Evolutionary conservation across 2,797 vertebrate genomes (phyloP).

Genomic region (Propithecus deckenii): DNA sequence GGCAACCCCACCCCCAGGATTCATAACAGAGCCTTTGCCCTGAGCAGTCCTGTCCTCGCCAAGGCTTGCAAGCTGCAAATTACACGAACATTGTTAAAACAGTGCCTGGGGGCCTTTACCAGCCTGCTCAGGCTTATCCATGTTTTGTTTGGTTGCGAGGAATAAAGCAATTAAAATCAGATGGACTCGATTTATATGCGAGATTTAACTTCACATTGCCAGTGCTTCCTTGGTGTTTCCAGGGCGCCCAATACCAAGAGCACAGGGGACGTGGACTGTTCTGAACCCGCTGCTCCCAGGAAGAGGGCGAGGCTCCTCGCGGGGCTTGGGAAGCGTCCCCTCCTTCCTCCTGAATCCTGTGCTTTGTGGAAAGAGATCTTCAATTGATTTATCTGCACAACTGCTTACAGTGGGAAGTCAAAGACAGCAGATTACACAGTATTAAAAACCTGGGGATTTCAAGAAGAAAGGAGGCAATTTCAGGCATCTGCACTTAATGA

Average conservation of each 20-base stretch:
- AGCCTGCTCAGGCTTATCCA: constrained; percentile 52
- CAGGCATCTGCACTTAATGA: constrained; percentile 11
- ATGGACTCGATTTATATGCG: constrained; percentile 51
- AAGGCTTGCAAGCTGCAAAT: constrained; percentile 61
- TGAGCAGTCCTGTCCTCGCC: constrained; percentile 2
- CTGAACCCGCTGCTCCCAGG: background rate
- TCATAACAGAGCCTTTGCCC: background rate
- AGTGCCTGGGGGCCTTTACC: constrained; percentile 68
- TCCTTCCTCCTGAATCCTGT: background rate
- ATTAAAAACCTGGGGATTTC: background rate
- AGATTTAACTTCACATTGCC: constrained; percentile 1
- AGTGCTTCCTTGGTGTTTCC: background rate
- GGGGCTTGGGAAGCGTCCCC: background rate
- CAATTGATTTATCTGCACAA: constrained; percentile 34
- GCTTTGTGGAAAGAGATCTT: background rate
- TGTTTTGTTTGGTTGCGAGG: constrained; percentile 58
- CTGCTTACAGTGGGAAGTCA: background rate
- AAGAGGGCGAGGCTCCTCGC: constrained; percentile 3
- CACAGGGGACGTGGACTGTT: background rate
- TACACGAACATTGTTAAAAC: constrained; percentile 9
- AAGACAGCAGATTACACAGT: background rate
- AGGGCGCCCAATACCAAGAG: constrained; percentile 7
- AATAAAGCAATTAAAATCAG: constrained; percentile 69
- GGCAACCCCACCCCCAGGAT: background rate
- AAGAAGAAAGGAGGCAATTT: constrained; percentile 60